Evolutionary conservation across 2,797 vertebrate genomes (phyloP), one percentile per base, ranked within the genome.

Genomic region (Pseudochromis fuscus): DNA sequence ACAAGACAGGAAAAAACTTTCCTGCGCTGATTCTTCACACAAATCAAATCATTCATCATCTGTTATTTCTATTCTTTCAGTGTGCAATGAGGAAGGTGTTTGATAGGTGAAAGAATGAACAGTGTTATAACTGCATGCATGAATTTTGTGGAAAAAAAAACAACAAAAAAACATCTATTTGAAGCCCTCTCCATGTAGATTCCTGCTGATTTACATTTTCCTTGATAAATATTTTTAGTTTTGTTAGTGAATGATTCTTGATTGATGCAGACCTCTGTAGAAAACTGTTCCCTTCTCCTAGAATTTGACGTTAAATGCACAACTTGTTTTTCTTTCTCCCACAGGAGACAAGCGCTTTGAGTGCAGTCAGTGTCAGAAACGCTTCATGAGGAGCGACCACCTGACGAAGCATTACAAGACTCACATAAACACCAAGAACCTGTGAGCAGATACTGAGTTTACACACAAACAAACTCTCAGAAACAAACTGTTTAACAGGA

Each of bases 341-440:
- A 46, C 92, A 99, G 97, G 97, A 87, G 97, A 99, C 94, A 99
- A 98, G 57, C 95, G 97, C 51, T 98, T 99, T 2, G 97, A 98
- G 93, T 99, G 97, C 30, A 95, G 91, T 24, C 97, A 98, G 91
- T 99, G 97, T 95, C 97, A 98, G 95, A 99, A 99, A 77, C 96
- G 97, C 81, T 99, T 99, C 95, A 99, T 98, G 96, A 91, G 97
- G 92, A 98, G 97, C 15, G 97, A 99, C 92, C 97, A 99, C 88
- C 95, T 99, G 83, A 98, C 96, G 19, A 98, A 99, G 94, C 97
- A 99, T 94, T 98, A 97, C 82, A 99, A 99, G 91, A 99, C 97
- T 51, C 97, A 99, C 93, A 95, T 99, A 88, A 97, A 97, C 94
- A 97, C 96, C 86, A 99, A 98, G 95, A 98, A 97, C 94, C 93